Conservation (phyloP, 2,888 invertebrate genomes). For the Iselma pallidipennis region DNA sequence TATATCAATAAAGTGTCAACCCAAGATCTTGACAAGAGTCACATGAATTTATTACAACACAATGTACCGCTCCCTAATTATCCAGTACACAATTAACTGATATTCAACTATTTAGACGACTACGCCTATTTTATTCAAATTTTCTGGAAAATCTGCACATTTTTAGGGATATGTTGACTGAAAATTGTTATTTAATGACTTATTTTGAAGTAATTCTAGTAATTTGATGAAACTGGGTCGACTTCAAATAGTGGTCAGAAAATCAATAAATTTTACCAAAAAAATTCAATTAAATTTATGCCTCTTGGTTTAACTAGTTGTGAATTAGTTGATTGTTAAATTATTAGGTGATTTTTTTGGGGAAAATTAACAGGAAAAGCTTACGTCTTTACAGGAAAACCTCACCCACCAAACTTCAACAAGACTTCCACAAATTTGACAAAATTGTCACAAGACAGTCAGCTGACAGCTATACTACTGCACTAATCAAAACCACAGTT, state of each 20-base stretch:
- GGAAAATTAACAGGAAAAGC: conserved; percentile 23
- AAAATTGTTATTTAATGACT: too few relatives aligned
- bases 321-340: not conserved
- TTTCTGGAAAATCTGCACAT: conserved; percentile 10
- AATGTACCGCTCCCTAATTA: conserved; percentile 33
- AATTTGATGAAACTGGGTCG: conserved; percentile 10
- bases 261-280: not conserved
- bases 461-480: conserved; percentile 45
- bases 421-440: conserved; percentile 32
- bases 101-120: conserved; percentile 18
- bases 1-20: conserved; percentile 10
- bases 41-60: conserved; percentile 40
- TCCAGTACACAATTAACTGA: conserved; percentile 24
- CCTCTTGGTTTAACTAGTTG: not conserved
- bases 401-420: conserved; percentile 47
- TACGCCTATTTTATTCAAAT: conserved; percentile 38
- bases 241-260: not conserved
- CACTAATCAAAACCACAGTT: conserved; percentile 10
- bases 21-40: conserved; percentile 24
- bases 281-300: not conserved
- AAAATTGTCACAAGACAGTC: conserved; percentile 52
- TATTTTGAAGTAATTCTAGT: not conserved
- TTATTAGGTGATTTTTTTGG: not conserved
- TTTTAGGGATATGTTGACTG: too few relatives aligned
- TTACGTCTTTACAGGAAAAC: conserved; percentile 42